phyloP scores from a whole-genome alignment of 2,888 invertebrate species.

The Zeuzera pyrina region DNA sequence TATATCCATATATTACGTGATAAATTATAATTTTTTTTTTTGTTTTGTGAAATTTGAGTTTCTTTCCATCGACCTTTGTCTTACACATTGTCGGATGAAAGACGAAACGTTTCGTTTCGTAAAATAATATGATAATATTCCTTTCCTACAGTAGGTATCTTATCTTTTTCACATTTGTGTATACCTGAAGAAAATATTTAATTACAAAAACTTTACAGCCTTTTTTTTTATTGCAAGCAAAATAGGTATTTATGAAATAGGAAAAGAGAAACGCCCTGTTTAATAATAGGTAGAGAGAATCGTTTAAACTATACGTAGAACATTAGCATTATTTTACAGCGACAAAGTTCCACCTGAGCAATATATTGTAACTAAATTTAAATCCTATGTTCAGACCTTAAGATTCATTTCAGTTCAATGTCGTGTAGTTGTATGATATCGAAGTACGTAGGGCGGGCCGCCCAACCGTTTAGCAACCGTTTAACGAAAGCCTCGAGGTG shows the following conservation, averaged over 20 bases:
- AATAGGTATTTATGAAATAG: slow-evolving; percentile 21
- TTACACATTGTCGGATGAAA: too few species aligned
- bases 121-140: too few species aligned
- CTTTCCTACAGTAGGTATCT: too few species aligned
- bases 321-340: slow-evolving; percentile 31
- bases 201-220: too few species aligned
- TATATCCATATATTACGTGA: too few species aligned
- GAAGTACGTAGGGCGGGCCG: slow-evolving; percentile 66
- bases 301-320: slow-evolving; percentile 59
- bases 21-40: too few species aligned
- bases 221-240: too few species aligned
- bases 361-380: slow-evolving; percentile 9
- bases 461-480: slow-evolving; percentile 72
- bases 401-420: slow-evolving; percentile 23
- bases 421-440: slow-evolving; percentile 31
- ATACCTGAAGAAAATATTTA: not conserved
- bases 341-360: slow-evolving; percentile 36
- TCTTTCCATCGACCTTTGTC: too few species aligned
- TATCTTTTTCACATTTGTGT: not conserved
- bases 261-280: slow-evolving; percentile 44
- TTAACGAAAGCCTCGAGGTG: slow-evolving; percentile 59
- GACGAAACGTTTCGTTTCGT: too few species aligned
- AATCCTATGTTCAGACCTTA: slow-evolving; percentile 22
- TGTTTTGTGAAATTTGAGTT: too few species aligned
- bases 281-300: slow-evolving; percentile 42